Evolutionary conservation across 2,797 vertebrate species (phyloP).

Genomic region (Ciconia nigra): DNA sequence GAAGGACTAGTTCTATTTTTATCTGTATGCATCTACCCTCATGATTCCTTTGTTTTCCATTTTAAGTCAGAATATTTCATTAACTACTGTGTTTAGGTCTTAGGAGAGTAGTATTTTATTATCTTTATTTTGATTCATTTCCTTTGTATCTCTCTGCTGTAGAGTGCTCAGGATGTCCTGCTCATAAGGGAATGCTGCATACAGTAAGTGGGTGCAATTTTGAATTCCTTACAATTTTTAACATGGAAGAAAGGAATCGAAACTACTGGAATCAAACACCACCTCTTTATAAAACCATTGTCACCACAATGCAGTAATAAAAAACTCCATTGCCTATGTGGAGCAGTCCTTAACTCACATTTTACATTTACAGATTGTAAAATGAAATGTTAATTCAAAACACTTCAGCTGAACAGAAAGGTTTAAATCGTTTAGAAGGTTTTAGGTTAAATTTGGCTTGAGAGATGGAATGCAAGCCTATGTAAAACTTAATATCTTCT

Average conservation of each 20-base stretch:
- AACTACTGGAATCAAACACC: background rate
- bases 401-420: background rate
- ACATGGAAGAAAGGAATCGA: background rate
- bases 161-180: background rate
- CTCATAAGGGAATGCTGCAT: background rate
- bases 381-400: conserved; percentile 17
- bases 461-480: background rate
- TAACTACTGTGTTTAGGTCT: background rate
- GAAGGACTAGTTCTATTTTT: background rate
- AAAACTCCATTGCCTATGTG: background rate
- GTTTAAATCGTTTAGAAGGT: background rate
- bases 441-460: background rate
- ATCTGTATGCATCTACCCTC: background rate
- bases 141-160: background rate
- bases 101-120: background rate
- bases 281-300: background rate
- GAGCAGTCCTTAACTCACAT: background rate
- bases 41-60: background rate
- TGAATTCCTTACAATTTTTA: background rate
- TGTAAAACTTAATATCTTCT: background rate
- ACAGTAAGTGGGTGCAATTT: background rate
- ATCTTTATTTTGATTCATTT: background rate
- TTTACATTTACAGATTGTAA: background rate
- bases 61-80: conserved; percentile 6
- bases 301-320: background rate